A percentile compares a stretch with the other conserved stretches of the same genome.
phyloP scores from a whole-genome alignment of 2,888 invertebrate species.

The Aethes cnicana region DNA sequence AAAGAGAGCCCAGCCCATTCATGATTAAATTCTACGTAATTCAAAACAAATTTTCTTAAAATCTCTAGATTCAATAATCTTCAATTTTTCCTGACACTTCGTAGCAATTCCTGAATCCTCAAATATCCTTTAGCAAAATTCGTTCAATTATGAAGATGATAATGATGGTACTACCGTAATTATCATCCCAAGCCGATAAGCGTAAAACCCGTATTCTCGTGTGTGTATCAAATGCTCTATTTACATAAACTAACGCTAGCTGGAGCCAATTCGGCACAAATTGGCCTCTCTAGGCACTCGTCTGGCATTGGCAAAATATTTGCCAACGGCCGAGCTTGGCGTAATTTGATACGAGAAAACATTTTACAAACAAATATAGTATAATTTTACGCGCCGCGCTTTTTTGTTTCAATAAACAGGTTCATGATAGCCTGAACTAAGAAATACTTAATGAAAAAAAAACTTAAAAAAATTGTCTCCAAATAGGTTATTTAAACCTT shows the following conservation, averaged over 20 bases:
- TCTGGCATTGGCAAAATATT: conserved; percentile 15
- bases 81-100: no score
- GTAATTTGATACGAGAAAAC: conserved; percentile 11
- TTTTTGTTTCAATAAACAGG: no score
- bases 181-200: background rate
- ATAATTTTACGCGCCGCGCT: no score
- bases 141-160: background rate
- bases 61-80: no score
- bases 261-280: conserved; percentile 19
- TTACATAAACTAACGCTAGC: conserved; percentile 14
- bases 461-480: no score
- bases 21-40: no score
- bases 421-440: no score
- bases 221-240: conserved; percentile 21
- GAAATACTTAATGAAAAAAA: no score
- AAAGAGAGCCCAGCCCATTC: no score
- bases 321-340: conserved; percentile 2
- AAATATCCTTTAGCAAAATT: background rate
- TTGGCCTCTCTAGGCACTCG: conserved; percentile 24
- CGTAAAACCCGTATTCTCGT: conserved; percentile 2
- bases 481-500: no score
- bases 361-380: background rate
- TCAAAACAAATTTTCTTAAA: no score
- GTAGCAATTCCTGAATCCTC: background rate
- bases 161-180: background rate